Percentiles rank a stretch among this genome's conserved stretches.
Evolutionary conservation across 1,140 invertebrate species (phyloP).

Genomic region (Dreissena rostriformis): DNA sequence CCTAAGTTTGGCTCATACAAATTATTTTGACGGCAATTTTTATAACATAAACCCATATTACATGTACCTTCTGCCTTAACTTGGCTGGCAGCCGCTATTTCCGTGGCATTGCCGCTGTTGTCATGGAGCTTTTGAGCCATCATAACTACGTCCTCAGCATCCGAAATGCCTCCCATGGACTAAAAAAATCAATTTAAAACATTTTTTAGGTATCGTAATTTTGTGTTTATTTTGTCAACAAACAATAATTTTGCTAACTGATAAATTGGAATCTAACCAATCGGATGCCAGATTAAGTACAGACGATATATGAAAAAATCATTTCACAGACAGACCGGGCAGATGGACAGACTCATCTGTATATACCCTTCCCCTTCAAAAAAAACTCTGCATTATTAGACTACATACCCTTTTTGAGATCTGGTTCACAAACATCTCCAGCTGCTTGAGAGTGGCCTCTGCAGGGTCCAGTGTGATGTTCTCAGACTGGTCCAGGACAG

Average conservation of each 20-base stretch:
- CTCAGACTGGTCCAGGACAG: conserved; percentile 84
- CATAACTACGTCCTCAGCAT: conserved; percentile 22
- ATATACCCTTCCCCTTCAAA: background rate
- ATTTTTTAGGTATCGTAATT: too few species aligned
- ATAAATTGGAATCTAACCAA: too few species aligned
- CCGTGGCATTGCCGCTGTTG: conserved; percentile 16
- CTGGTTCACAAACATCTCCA: conserved; percentile 84
- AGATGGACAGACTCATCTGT: background rate
- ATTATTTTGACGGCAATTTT: too few species aligned
- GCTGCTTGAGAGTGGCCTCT: conserved; percentile 83
- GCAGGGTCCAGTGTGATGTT: conserved; percentile 86
- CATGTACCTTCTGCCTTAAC: conserved; percentile 21
- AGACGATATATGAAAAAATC: too few species aligned
- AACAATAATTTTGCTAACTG: too few species aligned
- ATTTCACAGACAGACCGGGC: background rate
- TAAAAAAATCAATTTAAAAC: background rate
- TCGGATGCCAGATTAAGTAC: too few species aligned
- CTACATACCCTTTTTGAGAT: conserved; percentile 80
- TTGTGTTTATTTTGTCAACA: too few species aligned
- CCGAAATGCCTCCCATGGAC: conserved; percentile 31
- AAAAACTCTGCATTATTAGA: background rate
- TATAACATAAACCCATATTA: too few species aligned
- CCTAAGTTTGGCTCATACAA: too few species aligned
- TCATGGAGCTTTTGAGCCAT: conserved; percentile 16
- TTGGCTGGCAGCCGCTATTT: conserved; percentile 18